Conservation (phyloP, 2,888 invertebrate genomes). For the Cephus rjabovi region DNA sequence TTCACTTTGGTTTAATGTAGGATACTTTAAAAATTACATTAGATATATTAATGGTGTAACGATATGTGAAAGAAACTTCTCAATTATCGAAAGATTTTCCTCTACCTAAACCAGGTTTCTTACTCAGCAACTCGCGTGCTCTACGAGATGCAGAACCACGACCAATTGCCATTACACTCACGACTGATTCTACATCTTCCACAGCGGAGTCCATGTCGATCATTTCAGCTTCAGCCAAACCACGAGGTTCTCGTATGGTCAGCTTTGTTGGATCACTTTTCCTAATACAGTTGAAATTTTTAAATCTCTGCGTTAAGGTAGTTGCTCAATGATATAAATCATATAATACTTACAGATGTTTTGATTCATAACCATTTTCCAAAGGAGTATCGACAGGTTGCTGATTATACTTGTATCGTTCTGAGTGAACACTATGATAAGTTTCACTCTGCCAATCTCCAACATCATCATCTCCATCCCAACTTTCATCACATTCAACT, state of each 20-base stretch:
- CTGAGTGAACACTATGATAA: neutral
- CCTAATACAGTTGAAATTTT: neutral
- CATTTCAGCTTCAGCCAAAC: slow-evolving; percentile 25
- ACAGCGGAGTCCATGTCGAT: slow-evolving; percentile 22
- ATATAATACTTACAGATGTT: neutral
- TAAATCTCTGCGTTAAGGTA: neutral
- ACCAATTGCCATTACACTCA: slow-evolving; percentile 22
- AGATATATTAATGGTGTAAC: neutral
- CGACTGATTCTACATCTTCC: slow-evolving; percentile 32
- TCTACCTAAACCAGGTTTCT: slow-evolving; percentile 25
- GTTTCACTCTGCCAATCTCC: neutral
- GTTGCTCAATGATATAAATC: neutral
- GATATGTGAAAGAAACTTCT: neutral
- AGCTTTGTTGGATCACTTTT: neutral
- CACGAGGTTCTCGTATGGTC: slow-evolving; percentile 13
- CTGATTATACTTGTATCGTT: neutral
- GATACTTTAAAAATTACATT: neutral
- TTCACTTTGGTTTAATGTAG: neutral
- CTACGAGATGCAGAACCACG: slow-evolving; percentile 17
- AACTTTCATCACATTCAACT: slow-evolving; percentile 39
- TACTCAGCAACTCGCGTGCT: neutral
- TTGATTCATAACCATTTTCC: neutral
- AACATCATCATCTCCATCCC: slow-evolving; percentile 39
- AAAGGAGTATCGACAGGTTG: neutral
- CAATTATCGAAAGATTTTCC: slow-evolving; percentile 15